phyloP scores from a whole-genome alignment of 2,797 vertebrate species.

The Graptemys geographica region DNA sequence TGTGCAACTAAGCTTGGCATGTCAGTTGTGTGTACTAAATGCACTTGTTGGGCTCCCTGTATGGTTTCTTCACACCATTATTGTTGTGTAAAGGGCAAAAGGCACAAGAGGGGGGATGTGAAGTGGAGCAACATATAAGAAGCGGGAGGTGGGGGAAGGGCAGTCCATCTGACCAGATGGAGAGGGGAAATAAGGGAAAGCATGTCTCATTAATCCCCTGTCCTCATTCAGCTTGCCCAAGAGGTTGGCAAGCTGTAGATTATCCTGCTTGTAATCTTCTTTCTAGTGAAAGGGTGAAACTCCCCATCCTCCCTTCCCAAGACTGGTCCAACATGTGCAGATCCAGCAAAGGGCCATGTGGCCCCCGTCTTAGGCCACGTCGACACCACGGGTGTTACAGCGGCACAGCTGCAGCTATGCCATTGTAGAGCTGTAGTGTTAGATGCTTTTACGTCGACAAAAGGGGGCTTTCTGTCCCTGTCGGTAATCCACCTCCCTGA shows the following conservation, averaged over 20 bases:
- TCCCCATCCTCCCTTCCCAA: background rate
- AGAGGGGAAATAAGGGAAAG: background rate
- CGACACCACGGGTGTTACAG: background rate
- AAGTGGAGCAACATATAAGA: background rate
- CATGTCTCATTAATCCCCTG: background rate
- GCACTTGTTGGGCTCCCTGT: background rate
- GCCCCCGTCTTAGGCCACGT: background rate
- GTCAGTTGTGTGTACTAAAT: background rate
- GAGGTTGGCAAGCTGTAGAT: background rate
- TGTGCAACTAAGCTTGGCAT: accelerated
- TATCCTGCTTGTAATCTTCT: background rate
- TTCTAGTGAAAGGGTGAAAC: background rate
- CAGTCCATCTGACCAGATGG: background rate
- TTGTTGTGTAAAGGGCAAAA: background rate
- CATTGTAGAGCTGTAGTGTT: background rate
- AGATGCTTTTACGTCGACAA: background rate
- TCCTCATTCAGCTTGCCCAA: background rate
- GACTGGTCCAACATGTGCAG: background rate
- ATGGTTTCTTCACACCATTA: background rate
- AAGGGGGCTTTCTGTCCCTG: too few species aligned
- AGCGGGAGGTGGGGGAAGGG: background rate
- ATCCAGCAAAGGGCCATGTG: background rate
- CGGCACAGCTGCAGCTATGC: background rate
- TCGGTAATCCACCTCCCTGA: background rate
- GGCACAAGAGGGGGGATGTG: background rate